Conservation (phyloP, 2,888 invertebrate genomes). For the Molanna angustata region DNA sequence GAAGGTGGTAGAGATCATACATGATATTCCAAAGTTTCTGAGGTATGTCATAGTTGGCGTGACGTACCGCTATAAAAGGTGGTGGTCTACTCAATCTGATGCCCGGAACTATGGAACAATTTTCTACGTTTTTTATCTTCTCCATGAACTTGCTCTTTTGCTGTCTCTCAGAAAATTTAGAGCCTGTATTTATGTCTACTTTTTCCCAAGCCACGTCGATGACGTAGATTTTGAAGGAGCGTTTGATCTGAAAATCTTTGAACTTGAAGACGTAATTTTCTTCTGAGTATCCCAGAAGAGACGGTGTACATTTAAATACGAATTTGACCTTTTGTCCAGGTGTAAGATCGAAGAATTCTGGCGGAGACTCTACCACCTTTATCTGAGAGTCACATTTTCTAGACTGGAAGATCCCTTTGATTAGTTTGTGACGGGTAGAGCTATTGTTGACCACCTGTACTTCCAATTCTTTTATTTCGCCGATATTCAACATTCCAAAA, state of each 20-base stretch:
- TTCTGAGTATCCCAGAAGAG: constrained; percentile 58
- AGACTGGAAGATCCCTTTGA: constrained; percentile 52
- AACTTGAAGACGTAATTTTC: constrained; percentile 63
- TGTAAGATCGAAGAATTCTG: constrained; percentile 41
- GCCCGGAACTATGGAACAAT: constrained; percentile 53
- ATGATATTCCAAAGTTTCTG: constrained; percentile 36
- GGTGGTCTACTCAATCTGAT: constrained; percentile 50
- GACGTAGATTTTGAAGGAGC: constrained; percentile 56
- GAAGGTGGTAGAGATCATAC: background rate
- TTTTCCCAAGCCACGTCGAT: constrained; percentile 34
- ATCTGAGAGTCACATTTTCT: constrained; percentile 55
- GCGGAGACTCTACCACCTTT: constrained; percentile 37
- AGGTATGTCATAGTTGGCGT: constrained; percentile 52
- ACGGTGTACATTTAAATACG: constrained; percentile 53
- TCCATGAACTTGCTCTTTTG: background rate
- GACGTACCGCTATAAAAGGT: constrained; percentile 58
- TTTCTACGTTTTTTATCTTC: background rate
- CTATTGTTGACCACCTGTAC: constrained; percentile 52
- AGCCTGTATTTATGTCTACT: background rate
- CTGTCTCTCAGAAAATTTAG: background rate
- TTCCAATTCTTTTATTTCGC: constrained; percentile 44
- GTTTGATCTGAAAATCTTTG: constrained; percentile 58
- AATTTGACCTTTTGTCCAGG: constrained; percentile 42
- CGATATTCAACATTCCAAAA: constrained; percentile 44
- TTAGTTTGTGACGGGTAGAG: constrained; percentile 45